Evolutionary conservation across 2,888 invertebrate genomes (phyloP), one percentile per base, ranked within the genome.

Genomic region (Drosophila fulvimacula): DNA sequence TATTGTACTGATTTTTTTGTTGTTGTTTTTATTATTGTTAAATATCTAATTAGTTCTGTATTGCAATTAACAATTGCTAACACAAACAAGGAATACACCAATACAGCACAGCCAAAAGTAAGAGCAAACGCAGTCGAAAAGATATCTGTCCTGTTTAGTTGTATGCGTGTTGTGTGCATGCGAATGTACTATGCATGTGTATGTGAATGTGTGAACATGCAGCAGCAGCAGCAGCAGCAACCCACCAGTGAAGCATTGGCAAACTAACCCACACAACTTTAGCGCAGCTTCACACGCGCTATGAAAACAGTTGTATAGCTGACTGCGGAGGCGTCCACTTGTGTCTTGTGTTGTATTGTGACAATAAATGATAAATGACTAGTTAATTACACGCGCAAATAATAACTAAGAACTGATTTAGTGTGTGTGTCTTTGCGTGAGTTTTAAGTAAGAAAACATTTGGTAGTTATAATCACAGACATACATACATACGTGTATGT

Each of bases 111-210:
- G 34, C 36, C 53, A 65, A 60, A 78, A 74, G 79, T 78, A 78
- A 78, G 74, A 78, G 74, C 74, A 56, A 62, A 59, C 56, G 62
- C 55, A 67, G 36, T 62, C n/a, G 13, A 63, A 69, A 49, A 52
- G 48, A 73, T 66, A 66, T 56, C 36, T 30, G 62, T 62, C 55
- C 55, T 62, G 56, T 38, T 27, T 19, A 19, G 38, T 24, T 39
- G 17, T 59, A 27, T 65, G 41, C 46, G 39, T 52, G 30, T 10
- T 42, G 49, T 68, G 39, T 49, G 39, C 13, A 52, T 52, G 36
- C 19, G 49, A 51, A n/a, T 64, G 58, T 49, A 32, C 5, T 30
- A 7, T 30, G 27, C 27, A 38, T 61, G 59, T 55, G 60, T 55
- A 61, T 67, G 69, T 73, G 57, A 62, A 59, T 41, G 24, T 67